Base-by-base conservation (phyloP, 2,113 vertebrate species). In the Synchiropus splendidus region DNA sequence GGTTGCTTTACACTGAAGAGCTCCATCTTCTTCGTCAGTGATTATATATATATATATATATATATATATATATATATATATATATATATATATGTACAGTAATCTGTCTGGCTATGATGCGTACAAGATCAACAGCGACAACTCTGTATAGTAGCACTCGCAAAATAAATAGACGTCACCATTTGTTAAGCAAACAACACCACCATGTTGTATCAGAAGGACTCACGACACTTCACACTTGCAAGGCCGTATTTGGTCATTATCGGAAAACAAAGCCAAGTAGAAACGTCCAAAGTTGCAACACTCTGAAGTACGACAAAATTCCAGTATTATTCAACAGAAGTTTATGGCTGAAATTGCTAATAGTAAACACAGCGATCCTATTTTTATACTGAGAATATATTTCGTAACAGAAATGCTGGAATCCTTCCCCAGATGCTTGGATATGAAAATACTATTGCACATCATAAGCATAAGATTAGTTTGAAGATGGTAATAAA, bases 151-250 rank as follows among this genome's bases (percentile, higher is more conserved):
- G 42, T 55, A 71, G 46, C 57, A 57, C 50, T 71, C 56, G 69
- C 58, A 64, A 74, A 81, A 79, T 77, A 77, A 79, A 79, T 77
- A 75, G 48, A 58, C 46, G 43, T 73, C 39, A 58, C 51, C 59
- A 64, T 68, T 27, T 27, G 21, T 27, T 27, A 5, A 27, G 21
- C 21, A 27, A 27, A 27, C 21, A 27, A 27, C 21, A 27, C 21
- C 21, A 8, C 21, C 21, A 27, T 54, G 55, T 36, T 70, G 41
- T 59, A 54, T 45, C 36, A 71, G 60, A 63, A 62, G 17, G 18
- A 35, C 57, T 41, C 38, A 59, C 45, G 53, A 38, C 33, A 31
- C 42, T 37, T 43, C 16, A 54, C 54, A 54, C 54, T 30, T 41
- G 13, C 12, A 57, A 21, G 36, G 30, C 63, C 55, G 44, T 56